Evolutionary conservation across 2,797 vertebrate species (phyloP), one percentile per base, ranked within the genome.

Genomic region (Mastacembelus armatus): DNA sequence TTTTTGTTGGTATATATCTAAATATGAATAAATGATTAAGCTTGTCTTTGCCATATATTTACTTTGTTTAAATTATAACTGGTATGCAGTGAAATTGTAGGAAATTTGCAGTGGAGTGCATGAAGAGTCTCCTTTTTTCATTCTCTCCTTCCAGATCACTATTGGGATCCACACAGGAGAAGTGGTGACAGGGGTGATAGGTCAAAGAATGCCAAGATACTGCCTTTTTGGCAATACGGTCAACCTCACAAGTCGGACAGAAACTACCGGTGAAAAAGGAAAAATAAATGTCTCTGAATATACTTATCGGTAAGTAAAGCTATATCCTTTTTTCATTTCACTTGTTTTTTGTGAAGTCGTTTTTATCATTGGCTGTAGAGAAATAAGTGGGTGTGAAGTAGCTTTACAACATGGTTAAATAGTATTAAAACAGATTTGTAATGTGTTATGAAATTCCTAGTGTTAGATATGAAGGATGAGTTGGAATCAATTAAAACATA

Each of bases 151-250:
- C 2, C 85, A 99, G 98, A 99, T 99, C 78, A 99, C 97, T 1
- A 98, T 99, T 70, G 98, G 98, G 42, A 98, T 99, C 81, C 98
- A 99, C 73, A 99, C 97, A 4, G 98, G 98, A 70, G 98, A 99
- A 80, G 98, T 99, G n/a, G 98, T 99, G 79, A 99, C 98, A 0
- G 98, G 98, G 40, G 98, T 99, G 77, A 99, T 99, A 54, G 98
- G 98, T 26, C 98, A 99, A 85, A 94, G 98, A 84, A 99, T 99
- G 98, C 98, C 98, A 39, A 95, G 97, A 44, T 99, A 98, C 67
- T 99, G 98, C 86, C 95, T 99, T 49, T 99, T 99, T 85, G 97
- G 98, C 80, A 99, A 99, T 75, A 99, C 98, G 0, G 98, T 99
- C 81, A 99, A 99, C 89, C 94, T 99, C 82, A 99, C 98, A 14